Evolutionary conservation across 2,113 vertebrate species (phyloP), one percentile per base, ranked within the genome.

Genomic region (Picathartes gymnocephalus): DNA sequence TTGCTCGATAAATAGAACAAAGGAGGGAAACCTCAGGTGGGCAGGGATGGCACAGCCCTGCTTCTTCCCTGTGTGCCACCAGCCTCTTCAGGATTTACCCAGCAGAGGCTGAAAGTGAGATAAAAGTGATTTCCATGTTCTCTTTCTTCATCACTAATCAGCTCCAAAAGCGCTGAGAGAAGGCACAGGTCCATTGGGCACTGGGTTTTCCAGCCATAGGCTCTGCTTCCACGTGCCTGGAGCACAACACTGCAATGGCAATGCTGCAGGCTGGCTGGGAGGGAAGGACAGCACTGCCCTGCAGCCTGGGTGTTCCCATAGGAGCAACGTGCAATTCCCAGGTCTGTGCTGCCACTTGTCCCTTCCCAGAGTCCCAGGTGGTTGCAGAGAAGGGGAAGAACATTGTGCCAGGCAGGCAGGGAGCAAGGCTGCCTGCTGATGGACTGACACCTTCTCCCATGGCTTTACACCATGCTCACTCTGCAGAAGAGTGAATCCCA

Each of bases 1-100:
- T 39, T 73, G 90, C 81, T 94, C 78, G 92, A 80, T 79, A 95
- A 95, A 95, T 47, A 94, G 94, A 95, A 93, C 91, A 94, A 92
- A 92, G 88, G 62, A 86, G 86, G 94, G 95, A 94, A 96, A 73
- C 90, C 93, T 93, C 6, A 44, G 85, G 92, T 95, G 93, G 94
- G 92, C 94, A 96, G 93, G 68, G 68, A 93, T 77, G 70, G 85
- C 91, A 89, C 90, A 95, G 82, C 58, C 84, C 48, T 28, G n/a
- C 89, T 85, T 71, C 91, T 30, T 54, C 77, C 30, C 47, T 3
- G 4, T 0, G 11, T 57, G 84, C 47, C 77, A 96, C 91, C 2
- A 1, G 73, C 73, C 74, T 86, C 76, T 65, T 23, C 53, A 76
- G 84, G 70, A 76, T 87, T 87, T 65, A 84, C 65, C 48, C 14